These are phyloP conservation scores for Ceraclea dissimilis DNA, from an alignment of 2,888 invertebrate genomes.

Conservation along the genomic window DNA sequence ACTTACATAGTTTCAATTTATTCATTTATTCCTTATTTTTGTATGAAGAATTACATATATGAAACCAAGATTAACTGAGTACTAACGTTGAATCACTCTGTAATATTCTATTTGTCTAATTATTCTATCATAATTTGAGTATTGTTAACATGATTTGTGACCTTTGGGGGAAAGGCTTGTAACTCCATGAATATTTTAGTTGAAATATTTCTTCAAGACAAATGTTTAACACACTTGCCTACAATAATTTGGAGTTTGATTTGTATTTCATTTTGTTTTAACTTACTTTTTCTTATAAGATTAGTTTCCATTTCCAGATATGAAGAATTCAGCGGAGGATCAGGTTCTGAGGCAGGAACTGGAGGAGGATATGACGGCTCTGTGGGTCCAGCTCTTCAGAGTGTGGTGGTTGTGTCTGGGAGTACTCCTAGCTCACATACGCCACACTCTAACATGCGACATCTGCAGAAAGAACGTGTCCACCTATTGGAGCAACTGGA, in stretches of 20 bases:
- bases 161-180: too few relatives aligned
- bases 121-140: too few relatives aligned
- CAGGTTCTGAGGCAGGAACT: constrained; percentile 47
- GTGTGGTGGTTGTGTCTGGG: constrained; percentile 46
- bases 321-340: constrained; percentile 66
- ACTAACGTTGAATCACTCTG: too few relatives aligned
- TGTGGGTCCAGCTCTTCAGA: constrained; percentile 37
- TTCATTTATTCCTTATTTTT: neutral
- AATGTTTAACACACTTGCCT: too few relatives aligned
- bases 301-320: constrained; percentile 35
- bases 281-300: neutral
- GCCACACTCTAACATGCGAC: constrained; percentile 47
- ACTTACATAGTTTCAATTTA: too few relatives aligned
- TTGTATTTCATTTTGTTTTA: neutral
- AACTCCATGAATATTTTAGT: too few relatives aligned
- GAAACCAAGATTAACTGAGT: too few relatives aligned
- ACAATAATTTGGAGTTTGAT: too few relatives aligned
- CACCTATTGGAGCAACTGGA: constrained; percentile 63
- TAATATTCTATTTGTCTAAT: too few relatives aligned
- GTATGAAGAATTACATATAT: too few relatives aligned
- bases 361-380: constrained; percentile 38
- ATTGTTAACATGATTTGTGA: too few relatives aligned
- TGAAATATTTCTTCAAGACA: too few relatives aligned
- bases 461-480: constrained; percentile 62
- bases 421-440: constrained; percentile 31